Percentiles rank a stretch among this genome's conserved stretches.
Evolutionary conservation across 2,113 vertebrate genomes (phyloP).

Genomic region (Gasterosteus nipponicus): DNA sequence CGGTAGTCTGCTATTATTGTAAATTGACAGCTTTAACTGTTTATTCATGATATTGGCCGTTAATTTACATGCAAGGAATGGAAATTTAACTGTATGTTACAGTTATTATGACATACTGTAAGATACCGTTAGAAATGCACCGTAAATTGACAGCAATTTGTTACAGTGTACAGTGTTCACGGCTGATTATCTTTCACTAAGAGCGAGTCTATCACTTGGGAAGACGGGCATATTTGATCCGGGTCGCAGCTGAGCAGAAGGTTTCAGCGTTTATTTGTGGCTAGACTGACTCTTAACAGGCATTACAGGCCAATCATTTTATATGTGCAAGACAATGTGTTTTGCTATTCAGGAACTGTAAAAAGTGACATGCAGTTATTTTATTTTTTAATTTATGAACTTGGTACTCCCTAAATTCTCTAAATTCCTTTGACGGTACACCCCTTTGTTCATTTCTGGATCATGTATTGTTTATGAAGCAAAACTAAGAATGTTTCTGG

Average conservation of each 20-base stretch:
- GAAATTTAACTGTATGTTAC: too few relatives aligned
- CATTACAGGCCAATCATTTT: conserved; percentile 14
- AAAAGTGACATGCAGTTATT: not conserved
- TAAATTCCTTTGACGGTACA: conserved; percentile 2
- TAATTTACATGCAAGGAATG: too few relatives aligned
- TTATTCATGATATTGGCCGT: too few relatives aligned
- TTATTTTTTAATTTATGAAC: not conserved
- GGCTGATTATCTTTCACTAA: conserved; percentile 49
- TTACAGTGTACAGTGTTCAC: not conserved
- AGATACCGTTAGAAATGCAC: too few relatives aligned
- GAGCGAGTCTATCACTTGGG: conserved; percentile 16
- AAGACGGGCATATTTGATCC: conserved; percentile 32
- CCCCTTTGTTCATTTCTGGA: not conserved
- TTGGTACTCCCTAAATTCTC: conserved; percentile 1
- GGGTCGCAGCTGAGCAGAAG: conserved; percentile 35
- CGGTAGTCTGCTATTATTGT: too few relatives aligned
- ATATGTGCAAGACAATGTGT: not conserved
- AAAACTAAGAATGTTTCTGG: conserved; percentile 7
- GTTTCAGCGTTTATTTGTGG: conserved; percentile 18
- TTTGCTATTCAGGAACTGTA: not conserved
- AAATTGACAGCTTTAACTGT: too few relatives aligned
- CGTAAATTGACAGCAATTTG: too few relatives aligned
- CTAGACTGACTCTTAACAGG: not conserved
- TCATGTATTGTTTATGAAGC: not conserved
- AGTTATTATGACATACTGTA: too few relatives aligned